These are phyloP conservation scores for Osmerus eperlanus DNA, from an alignment of 2,113 vertebrate species.

Conservation along the genomic window DNA sequence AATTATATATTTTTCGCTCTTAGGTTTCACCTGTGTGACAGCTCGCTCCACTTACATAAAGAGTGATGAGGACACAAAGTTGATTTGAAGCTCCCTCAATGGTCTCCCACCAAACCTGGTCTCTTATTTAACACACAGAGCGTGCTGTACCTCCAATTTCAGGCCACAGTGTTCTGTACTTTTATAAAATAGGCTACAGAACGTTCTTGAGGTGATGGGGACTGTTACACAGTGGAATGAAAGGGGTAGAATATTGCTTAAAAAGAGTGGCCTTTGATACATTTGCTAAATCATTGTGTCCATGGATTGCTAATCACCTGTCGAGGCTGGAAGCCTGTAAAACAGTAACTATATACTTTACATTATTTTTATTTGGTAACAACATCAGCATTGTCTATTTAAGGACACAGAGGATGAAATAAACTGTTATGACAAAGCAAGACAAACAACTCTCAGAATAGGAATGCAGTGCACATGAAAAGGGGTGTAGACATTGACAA, in stretches of 20 bases:
- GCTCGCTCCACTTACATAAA: not conserved
- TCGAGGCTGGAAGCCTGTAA: too few species aligned
- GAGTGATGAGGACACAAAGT: conserved; percentile 5
- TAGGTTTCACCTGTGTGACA: conserved; percentile 5
- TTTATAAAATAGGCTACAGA: not conserved
- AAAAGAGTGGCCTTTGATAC: conserved; percentile 5
- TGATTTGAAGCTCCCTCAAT: not conserved
- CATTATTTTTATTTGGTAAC: too few species aligned
- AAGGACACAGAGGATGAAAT: too few species aligned
- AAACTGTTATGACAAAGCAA: too few species aligned
- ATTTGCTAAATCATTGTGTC: not conserved
- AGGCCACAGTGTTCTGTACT: not conserved
- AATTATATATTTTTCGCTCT: not conserved
- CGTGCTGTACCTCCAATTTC: not conserved
- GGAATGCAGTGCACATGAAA: conserved; percentile 7
- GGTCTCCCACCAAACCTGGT: too few species aligned
- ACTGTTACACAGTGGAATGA: not conserved
- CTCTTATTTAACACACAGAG: too few species aligned
- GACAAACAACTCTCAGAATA: not conserved
- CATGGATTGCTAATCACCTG: not conserved
- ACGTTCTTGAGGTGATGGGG: too few species aligned
- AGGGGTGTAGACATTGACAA: conserved; percentile 47
- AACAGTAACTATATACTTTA: too few species aligned
- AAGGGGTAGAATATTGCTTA: not conserved
- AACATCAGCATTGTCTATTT: too few species aligned